These are phyloP conservation scores for Gallinago solitaria DNA, from an alignment of 2,797 vertebrate species.

Conservation along the genomic window DNA sequence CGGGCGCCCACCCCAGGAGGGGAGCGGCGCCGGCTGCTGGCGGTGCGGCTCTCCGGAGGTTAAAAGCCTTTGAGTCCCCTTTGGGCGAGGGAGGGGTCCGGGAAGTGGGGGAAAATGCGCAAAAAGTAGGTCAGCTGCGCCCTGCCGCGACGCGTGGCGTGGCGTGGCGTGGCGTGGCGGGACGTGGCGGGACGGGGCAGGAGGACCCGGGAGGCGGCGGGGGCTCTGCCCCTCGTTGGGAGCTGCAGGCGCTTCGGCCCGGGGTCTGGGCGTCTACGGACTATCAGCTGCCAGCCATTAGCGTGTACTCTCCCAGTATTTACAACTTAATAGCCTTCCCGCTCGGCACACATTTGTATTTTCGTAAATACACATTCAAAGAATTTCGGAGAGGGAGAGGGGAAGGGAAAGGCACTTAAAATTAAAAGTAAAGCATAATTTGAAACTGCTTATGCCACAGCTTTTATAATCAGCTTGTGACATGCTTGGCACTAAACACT, in stretches of 20 bases:
- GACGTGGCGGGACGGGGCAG: fast-evolving
- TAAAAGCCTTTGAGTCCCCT: neutral
- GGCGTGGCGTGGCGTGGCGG: neutral
- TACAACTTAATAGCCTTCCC: neutral
- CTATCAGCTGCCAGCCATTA: neutral
- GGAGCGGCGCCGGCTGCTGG: no score
- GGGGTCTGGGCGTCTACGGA: neutral
- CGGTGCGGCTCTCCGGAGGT: neutral
- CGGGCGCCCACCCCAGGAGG: no score
- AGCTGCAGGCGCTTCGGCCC: neutral
- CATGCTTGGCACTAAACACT: slow-evolving; percentile 21
- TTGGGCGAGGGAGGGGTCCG: neutral
- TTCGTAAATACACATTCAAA: neutral
- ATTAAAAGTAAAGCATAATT: slow-evolving; percentile 41
- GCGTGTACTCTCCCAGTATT: neutral
- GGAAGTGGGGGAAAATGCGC: neutral
- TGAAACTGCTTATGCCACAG: slow-evolving; percentile 7
- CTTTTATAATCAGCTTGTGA: slow-evolving; percentile 57
- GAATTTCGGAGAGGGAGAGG: neutral
- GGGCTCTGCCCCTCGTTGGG: fast-evolving
- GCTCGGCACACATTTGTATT: neutral
- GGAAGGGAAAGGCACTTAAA: neutral
- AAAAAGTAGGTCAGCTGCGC: neutral
- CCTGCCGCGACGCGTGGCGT: neutral
- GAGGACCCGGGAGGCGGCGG: fast-evolving